A percentile compares a stretch with the other conserved stretches of the same genome.
phyloP scores from a whole-genome alignment of 2,888 invertebrate genomes.

The Pollenia labialis region DNA sequence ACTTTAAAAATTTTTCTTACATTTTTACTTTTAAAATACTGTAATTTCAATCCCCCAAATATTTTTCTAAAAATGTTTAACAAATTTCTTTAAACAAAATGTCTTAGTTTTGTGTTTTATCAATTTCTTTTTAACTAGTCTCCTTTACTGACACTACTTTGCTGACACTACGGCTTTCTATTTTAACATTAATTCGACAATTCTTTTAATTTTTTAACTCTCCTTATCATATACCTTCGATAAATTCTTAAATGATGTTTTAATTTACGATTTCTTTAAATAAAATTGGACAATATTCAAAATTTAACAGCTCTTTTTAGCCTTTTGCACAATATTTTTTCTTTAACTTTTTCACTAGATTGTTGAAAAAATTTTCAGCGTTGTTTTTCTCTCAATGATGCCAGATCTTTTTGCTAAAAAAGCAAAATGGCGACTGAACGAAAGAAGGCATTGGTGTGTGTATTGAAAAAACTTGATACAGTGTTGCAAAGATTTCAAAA shows the following conservation, averaged over 20 bases:
- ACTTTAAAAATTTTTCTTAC: neutral
- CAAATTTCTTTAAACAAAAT: neutral
- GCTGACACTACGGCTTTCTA: constrained; percentile 42
- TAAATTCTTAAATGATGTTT: constrained; percentile 4
- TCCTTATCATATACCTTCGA: constrained; percentile 14
- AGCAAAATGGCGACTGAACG: constrained; percentile 69
- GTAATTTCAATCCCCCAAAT: neutral
- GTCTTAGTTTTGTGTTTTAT: neutral
- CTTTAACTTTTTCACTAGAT: constrained; percentile 60
- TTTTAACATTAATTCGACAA: neutral
- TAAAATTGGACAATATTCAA: constrained; percentile 63
- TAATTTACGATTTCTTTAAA: constrained; percentile 22
- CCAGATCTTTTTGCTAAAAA: constrained; percentile 47
- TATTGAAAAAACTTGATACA: constrained; percentile 56
- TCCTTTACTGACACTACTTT: neutral
- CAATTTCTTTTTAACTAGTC: constrained; percentile 6
- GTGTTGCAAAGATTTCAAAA: constrained; percentile 36
- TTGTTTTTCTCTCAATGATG: constrained; percentile 63
- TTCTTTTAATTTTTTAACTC: neutral
- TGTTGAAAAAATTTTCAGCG: constrained; percentile 70
- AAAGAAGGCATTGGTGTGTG: constrained; percentile 65
- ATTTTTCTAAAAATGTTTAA: neutral
- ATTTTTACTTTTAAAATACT: neutral
- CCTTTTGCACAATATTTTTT: constrained; percentile 63
- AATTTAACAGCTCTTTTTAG: constrained; percentile 65